Conservation (phyloP, 1,140 invertebrate genomes). For the Dendrolimus punctatus region DNA sequence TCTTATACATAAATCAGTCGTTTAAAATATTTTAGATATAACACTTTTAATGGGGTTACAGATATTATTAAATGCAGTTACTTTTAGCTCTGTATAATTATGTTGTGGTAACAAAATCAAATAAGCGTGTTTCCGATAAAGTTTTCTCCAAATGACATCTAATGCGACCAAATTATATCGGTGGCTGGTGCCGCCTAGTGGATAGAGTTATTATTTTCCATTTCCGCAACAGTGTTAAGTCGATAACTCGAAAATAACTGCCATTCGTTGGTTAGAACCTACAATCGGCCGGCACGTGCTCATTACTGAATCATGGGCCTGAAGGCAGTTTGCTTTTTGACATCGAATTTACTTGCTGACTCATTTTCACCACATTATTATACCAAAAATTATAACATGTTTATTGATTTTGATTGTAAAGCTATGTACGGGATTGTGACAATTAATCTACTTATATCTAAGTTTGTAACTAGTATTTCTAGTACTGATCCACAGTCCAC, state of each 20-base stretch:
- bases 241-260: constrained; percentile 68
- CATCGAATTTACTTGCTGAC: constrained; percentile 3
- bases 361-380: neutral
- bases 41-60: too few relatives aligned
- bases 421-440: too few relatives aligned
- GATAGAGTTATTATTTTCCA: constrained; percentile 68
- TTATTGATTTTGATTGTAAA: too few relatives aligned
- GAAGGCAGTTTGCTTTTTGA: constrained; percentile 15
- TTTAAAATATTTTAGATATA: too few relatives aligned
- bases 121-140: neutral
- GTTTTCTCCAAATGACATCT: constrained; percentile 48
- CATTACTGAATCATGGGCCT: constrained; percentile 43
- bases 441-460: too few relatives aligned
- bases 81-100: neutral
- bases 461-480: too few relatives aligned
- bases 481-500: too few relatives aligned
- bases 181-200: constrained; percentile 38
- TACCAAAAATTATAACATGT: too few relatives aligned
- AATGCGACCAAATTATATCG: constrained; percentile 61
- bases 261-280: constrained; percentile 41
- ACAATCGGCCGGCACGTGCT: constrained; percentile 36
- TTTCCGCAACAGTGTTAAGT: constrained; percentile 61
- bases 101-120: neutral
- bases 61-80: too few relatives aligned
- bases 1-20: too few relatives aligned